Evolutionary conservation across 2,113 vertebrate genomes (phyloP), one percentile per base, ranked within the genome.

Genomic region (Podarcis cretensis): DNA sequence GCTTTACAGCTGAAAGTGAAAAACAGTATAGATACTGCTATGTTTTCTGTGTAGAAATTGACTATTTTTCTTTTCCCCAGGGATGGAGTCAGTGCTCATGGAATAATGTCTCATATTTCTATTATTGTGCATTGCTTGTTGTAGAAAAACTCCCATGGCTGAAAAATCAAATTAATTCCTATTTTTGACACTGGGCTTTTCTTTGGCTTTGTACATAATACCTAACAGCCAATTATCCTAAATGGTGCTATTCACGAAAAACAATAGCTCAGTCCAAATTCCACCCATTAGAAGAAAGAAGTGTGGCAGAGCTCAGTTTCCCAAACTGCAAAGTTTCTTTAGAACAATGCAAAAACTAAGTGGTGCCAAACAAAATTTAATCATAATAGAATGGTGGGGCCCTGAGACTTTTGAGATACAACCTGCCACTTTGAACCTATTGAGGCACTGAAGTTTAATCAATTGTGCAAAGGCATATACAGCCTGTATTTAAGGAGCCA

Each of bases 211-310:
- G 21, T 87, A 40, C 54, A 90, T 93, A 90, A 86, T 4, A 18
- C 76, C 80, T 80, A 83, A 82, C 85, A 87, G 43, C 25, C 81
- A 89, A 77, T 88, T 37, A 18, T 0, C 10, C 35, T 90, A 92
- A 89, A 37, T 83, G 81, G 89, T 90, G 81, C 85, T 68, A 90
- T 85, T n/a, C 85, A 87, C 82, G 30, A 89, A 57, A 21, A 86
- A 81, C 83, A 85, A 4, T 82, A 73, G 80, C 83, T 18, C 83
- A 65, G 59, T 25, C 6, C 30, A 25, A 81, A 57, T 5, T 54
- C 90, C 84, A 37, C 89, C 81, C 2, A 40, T 77, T 89, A 88
- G 89, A 93, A 84, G 6, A 90, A 82, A 76, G 89, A 90, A 76
- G 35, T 14, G n/a, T 43, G 80, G 48, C 14, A 77, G 4, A 84